Base-by-base conservation (phyloP, 2,797 vertebrate species). In the Bryconaethiops microstoma region DNA sequence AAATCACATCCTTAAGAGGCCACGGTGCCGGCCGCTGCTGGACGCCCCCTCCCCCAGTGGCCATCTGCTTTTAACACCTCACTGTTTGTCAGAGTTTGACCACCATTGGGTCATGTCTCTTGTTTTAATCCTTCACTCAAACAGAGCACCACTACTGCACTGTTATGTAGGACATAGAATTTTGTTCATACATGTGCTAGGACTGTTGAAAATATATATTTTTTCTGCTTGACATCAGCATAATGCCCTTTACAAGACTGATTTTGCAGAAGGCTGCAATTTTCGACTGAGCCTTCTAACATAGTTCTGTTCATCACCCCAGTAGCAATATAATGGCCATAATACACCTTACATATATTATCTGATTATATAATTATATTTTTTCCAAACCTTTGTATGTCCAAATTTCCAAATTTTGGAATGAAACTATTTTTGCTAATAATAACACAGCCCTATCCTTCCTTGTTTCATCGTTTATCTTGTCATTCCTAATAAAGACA, bases 1-100 rank as follows among this genome's bases (percentile, higher is more conserved):
- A 93, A 89, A 95, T 94, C 91, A 90, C 91, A 91, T 92, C 90
- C 87, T 90, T 95, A 94, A 93, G 92, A 93, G 95, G 92, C 92
- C 57, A 62, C 67, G 65, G 54, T 42, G 73, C 88, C 89, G 90
- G 90, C 89, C 86, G 88, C 65, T 88, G 85, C 88, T 91, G 21
- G 45, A 83, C 63, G 59, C 55, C 73, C 63, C 63, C 80, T n/a
- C 55, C 57, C 50, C 69, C 45, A 45, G 67, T 35, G 52, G 57
- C 54, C n/a, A n/a, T 75, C n/a, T 76, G 63, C 77, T 79, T 79
- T 69, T 73, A 73, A 74, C 76, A 63, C 65, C 59, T 52, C 23
- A n/a, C 35, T 59, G 65, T 73, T 42, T 68, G 74, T 77, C 55
- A 4, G 23, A 65, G 68, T 70, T 73, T 68, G 1, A 77, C 59